Base-by-base conservation (phyloP, 2,797 vertebrate species). In the Anas bernieri region DNA sequence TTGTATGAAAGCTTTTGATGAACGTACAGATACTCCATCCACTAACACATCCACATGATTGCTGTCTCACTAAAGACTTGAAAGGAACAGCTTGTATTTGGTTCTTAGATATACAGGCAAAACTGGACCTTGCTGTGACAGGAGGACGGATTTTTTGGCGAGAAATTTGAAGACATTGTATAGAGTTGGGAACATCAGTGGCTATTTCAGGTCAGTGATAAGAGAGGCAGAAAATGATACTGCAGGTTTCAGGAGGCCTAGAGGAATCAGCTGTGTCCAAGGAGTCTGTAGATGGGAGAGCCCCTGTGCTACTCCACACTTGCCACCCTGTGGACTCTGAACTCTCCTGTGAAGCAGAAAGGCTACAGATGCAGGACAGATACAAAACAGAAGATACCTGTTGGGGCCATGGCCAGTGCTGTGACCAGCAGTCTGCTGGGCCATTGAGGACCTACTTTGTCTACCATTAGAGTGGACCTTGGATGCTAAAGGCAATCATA, bases 11-110 rank as follows among this genome's bases (percentile, higher is more conserved):
- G 14, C 11, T 73, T 64, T 7, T 16, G 43, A 68, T 58, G 66
- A 20, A 62, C 13, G 9, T 48, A 28, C 6, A 52, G 35, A 10
- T 48, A 9, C 14, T 80, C 16, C 12, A 48, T 48, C 52, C 39
- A n/a, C 46, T 50, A 12, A 3, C 6, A 28, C 4, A 35, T 74
- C 46, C 22, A 9, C 0, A 1, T 52, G n/a, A 6, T 48, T 91
- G 43, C 54, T 80, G 5, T 62, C 26, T 10, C 17, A 67, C 28
- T 25, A 30, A n/a, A 62, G 54, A 80, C 26, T 26, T 56, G 25
- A 90, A 90, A 67, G 54, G 43, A 77, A 28, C 12, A 56, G 28
- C 11, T 74, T 88, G 15, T 0, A 9, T 83, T 72, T 63, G 6
- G 12, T 72, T 86, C 6, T 8, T 22, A 68, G 35, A 91, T 67